Percentiles rank a stretch among this genome's conserved stretches.
Conservation (phyloP, 2,797 vertebrate species). For the Myiotriccus ornatus region DNA sequence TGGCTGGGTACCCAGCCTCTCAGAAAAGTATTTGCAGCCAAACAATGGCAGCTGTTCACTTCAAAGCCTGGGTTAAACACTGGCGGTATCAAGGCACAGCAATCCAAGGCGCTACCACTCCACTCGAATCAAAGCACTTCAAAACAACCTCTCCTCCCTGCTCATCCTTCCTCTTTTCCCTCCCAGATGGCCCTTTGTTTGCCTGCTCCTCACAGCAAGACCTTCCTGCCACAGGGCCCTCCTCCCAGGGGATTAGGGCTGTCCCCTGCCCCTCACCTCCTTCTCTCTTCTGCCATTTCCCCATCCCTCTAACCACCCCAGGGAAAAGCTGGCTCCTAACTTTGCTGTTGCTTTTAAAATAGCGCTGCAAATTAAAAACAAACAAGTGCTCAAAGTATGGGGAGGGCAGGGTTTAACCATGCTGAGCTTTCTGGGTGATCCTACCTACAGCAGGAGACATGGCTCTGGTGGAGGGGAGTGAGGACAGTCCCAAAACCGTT, state of each 20-base stretch:
- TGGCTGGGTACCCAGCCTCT: not conserved
- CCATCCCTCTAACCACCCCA: not conserved
- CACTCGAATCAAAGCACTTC: conserved; percentile 21
- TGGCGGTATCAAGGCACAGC: conserved; percentile 11
- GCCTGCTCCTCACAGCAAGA: conserved; percentile 18
- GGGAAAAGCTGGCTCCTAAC: not conserved
- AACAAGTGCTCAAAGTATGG: not conserved
- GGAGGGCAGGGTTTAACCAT: not conserved
- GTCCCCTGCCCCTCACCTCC: not conserved
- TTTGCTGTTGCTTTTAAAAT: not conserved
- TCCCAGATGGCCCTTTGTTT: conserved; percentile 64
- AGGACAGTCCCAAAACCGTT: not conserved
- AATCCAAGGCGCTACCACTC: conserved; percentile 35
- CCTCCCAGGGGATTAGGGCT: not conserved
- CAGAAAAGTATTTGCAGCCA: conserved; percentile 36
- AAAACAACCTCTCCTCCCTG: conserved; percentile 11
- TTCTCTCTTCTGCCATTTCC: not conserved
- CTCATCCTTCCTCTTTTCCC: conserved; percentile 23
- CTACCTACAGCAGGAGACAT: not conserved
- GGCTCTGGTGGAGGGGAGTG: not conserved
- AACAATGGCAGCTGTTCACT: conserved; percentile 56
- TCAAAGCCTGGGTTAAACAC: conserved; percentile 41
- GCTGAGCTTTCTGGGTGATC: not conserved
- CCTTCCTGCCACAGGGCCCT: conserved; percentile 1
- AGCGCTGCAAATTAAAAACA: not conserved